Evolutionary conservation across 2,888 invertebrate genomes (phyloP).

Genomic region (Meghimatium bilineatum): DNA sequence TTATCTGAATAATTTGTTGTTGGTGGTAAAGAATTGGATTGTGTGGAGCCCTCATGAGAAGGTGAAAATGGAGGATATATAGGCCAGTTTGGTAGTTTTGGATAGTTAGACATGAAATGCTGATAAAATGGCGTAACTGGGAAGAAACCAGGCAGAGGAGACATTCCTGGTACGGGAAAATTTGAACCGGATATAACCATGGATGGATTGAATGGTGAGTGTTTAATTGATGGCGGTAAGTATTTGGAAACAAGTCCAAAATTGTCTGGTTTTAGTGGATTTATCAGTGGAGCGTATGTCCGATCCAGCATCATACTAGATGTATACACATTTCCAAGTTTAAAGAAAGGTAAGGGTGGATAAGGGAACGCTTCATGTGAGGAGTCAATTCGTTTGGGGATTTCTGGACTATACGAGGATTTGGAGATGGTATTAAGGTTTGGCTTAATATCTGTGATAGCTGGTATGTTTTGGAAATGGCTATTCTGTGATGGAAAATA

Average conservation of each 20-base stretch:
- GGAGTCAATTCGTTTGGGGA: constrained; percentile 27
- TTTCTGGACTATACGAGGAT: constrained; percentile 52
- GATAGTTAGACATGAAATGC: constrained; percentile 52
- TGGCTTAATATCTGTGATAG: constrained; percentile 44
- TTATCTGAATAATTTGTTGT: constrained; percentile 58
- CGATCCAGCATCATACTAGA: constrained; percentile 56
- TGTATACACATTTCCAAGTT: constrained; percentile 49
- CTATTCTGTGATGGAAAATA: not conserved
- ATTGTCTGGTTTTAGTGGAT: constrained; percentile 46
- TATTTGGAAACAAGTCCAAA: constrained; percentile 40
- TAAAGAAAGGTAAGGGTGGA: constrained; percentile 8
- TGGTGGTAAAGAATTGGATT: constrained; percentile 50
- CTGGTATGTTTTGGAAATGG: not conserved
- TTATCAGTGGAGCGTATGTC: constrained; percentile 51
- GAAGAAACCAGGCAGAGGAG: constrained; percentile 59
- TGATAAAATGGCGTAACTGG: constrained; percentile 58
- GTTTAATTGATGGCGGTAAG: constrained; percentile 48
- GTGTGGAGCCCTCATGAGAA: constrained; percentile 15
- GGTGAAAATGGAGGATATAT: constrained; percentile 57
- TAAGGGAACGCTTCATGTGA: constrained; percentile 5
- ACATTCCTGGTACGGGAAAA: constrained; percentile 36
- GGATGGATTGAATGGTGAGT: constrained; percentile 59
- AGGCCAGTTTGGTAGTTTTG: constrained; percentile 66
- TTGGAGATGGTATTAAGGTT: constrained; percentile 43
- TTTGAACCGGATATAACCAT: constrained; percentile 42